A percentile compares a stretch with the other conserved stretches of the same genome.
These are phyloP conservation scores for Drosophila mimica DNA, from an alignment of 2,888 invertebrate genomes.

Conservation along the genomic window DNA sequence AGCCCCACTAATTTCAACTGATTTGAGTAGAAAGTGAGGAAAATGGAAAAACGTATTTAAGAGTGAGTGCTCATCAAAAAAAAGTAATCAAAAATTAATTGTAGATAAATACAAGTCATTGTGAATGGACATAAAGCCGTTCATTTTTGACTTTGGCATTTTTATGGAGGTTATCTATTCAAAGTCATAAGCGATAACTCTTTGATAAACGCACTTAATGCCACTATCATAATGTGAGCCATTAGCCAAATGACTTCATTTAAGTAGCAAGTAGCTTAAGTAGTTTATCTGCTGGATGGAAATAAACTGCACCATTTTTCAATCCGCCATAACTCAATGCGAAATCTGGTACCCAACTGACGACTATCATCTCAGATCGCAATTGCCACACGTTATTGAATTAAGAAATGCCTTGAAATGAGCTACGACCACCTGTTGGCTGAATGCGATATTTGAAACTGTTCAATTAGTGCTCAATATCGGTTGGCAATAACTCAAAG, in stretches of 20 bases:
- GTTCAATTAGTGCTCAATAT: conserved; percentile 63
- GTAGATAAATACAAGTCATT: neutral
- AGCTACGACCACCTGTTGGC: conserved; percentile 57
- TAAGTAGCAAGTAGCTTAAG: conserved; percentile 6
- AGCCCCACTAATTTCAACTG: conserved; percentile 1
- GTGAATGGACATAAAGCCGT: neutral
- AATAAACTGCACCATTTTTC: neutral
- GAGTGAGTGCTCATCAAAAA: neutral
- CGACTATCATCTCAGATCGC: conserved; percentile 31
- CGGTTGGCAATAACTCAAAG: conserved; percentile 51
- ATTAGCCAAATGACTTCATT: conserved; percentile 22
- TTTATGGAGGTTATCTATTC: neutral
- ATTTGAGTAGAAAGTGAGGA: neutral
- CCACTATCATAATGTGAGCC: neutral
- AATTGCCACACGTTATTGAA: conserved; percentile 23
- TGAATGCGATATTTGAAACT: conserved; percentile 47
- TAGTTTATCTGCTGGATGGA: conserved; percentile 8
- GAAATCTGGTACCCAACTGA: conserved; percentile 3
- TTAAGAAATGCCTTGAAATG: conserved; percentile 29
- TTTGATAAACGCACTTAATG: neutral
- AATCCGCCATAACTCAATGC: conserved; percentile 7
- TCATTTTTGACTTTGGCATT: neutral
- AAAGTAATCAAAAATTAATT: neutral
- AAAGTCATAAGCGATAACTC: neutral
- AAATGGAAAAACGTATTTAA: neutral